These are phyloP conservation scores for Sinohyriopsis cumingii DNA, from an alignment of 2,888 invertebrate species.

Conservation along the genomic window DNA sequence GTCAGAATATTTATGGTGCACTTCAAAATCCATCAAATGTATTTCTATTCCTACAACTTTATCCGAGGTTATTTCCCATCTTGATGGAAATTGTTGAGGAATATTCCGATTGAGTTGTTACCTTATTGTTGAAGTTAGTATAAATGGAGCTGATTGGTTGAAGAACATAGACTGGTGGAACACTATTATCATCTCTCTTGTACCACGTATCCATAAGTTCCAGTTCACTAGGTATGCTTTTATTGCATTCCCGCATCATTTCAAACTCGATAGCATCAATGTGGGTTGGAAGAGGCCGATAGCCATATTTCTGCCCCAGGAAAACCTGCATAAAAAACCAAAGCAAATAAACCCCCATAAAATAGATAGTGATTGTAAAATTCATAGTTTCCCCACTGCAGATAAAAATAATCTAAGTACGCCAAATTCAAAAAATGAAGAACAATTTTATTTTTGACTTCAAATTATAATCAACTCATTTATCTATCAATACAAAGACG, in stretches of 20 bases:
- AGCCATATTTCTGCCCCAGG: conserved; percentile 97
- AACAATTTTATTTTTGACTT: too few relatives aligned
- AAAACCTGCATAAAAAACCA: conserved; percentile 80
- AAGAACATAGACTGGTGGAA: conserved; percentile 93
- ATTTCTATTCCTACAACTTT: too few relatives aligned
- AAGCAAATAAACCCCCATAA: neutral
- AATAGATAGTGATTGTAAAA: neutral
- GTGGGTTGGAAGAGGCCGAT: conserved; percentile 96
- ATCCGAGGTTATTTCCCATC: neutral
- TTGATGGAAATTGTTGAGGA: neutral
- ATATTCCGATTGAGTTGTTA: conserved; percentile 63
- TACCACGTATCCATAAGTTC: conserved; percentile 95
- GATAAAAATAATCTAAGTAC: conserved; percentile 5
- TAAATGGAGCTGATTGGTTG: conserved; percentile 98
- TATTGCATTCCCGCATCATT: conserved; percentile 87
- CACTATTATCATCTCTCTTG: conserved; percentile 95
- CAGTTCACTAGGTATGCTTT: conserved; percentile 77
- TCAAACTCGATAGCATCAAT: conserved; percentile 91
- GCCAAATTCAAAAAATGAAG: neutral
- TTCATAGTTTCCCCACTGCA: neutral
- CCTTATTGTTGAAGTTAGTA: conserved; percentile 98
- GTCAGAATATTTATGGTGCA: too few relatives aligned
- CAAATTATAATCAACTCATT: too few relatives aligned
- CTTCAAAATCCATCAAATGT: too few relatives aligned
- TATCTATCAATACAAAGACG: too few relatives aligned